Conservation (phyloP, 2,113 vertebrate species). For the Percopsis transmontana region DNA sequence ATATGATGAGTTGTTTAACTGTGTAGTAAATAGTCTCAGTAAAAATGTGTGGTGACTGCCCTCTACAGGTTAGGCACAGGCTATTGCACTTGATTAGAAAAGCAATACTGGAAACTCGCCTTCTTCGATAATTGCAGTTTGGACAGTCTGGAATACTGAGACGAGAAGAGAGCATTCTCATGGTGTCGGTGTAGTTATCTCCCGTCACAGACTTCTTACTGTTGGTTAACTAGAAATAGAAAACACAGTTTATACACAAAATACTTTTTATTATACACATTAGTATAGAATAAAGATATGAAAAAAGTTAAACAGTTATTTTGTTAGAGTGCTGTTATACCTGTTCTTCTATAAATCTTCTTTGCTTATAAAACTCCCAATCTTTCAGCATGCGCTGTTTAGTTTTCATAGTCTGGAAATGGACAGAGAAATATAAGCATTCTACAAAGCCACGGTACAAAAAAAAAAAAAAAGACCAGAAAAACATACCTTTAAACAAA, state of each 20-base stretch:
- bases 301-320: no score
- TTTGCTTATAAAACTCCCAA: slow-evolving; percentile 95
- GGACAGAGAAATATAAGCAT: slow-evolving; percentile 9
- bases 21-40: no score
- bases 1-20: no score
- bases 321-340: slow-evolving; percentile 61
- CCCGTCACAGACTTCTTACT: slow-evolving; percentile 86
- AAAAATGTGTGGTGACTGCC: no score
- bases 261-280: neutral
- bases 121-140: slow-evolving; percentile 94
- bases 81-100: no score
- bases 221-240: slow-evolving; percentile 80
- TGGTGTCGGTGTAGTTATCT: slow-evolving; percentile 94
- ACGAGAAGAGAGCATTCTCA: slow-evolving; percentile 93
- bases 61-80: no score
- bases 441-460: neutral
- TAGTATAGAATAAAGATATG: no score
- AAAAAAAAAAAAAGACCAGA: no score
- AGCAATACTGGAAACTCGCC: slow-evolving; percentile 74
- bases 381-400: slow-evolving; percentile 92
- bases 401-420: slow-evolving; percentile 86
- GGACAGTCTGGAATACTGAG: slow-evolving; percentile 96
- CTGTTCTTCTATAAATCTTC: slow-evolving; percentile 93
- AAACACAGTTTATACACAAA: slow-evolving; percentile 2
- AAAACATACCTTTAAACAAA: neutral